These are phyloP conservation scores for Nysson spinosus DNA, from an alignment of 2,888 invertebrate species.

Conservation along the genomic window DNA sequence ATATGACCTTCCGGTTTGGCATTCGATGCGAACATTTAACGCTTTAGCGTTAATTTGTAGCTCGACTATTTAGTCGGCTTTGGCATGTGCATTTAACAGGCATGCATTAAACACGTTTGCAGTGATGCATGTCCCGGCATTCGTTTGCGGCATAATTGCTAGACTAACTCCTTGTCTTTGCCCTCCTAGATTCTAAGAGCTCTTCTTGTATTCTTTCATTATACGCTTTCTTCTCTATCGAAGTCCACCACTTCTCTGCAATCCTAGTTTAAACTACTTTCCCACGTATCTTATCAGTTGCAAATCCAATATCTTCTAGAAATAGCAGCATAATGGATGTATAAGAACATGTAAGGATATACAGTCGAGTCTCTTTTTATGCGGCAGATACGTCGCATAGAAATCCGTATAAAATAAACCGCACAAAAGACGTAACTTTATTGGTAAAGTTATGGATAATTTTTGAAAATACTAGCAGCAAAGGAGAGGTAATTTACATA, in stretches of 20 bases:
- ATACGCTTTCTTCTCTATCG: not conserved
- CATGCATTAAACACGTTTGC: conserved; percentile 61
- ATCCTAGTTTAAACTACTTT: too few relatives aligned
- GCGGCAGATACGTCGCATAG: too few relatives aligned
- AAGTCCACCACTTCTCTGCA: not conserved
- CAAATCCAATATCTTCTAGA: too few relatives aligned
- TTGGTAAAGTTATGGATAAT: too few relatives aligned
- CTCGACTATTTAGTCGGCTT: conserved; percentile 56
- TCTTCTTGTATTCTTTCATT: conserved; percentile 20
- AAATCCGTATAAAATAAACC: too few relatives aligned
- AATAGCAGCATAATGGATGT: too few relatives aligned
- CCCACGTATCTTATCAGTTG: not conserved
- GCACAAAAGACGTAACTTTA: too few relatives aligned
- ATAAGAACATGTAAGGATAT: too few relatives aligned
- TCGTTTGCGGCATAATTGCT: conserved; percentile 64
- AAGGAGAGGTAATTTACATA: too few relatives aligned
- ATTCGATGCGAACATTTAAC: conserved; percentile 58
- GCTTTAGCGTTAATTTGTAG: conserved; percentile 68
- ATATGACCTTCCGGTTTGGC: conserved; percentile 53
- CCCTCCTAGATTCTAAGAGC: too few relatives aligned
- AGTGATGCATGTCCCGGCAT: conserved; percentile 66
- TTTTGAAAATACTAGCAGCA: too few relatives aligned
- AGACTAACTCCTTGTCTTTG: conserved; percentile 48
- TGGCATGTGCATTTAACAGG: conserved; percentile 62
- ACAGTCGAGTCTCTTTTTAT: too few relatives aligned